A percentile compares a stretch with the other conserved stretches of the same genome.
These are phyloP conservation scores for Galaxea fascicularis DNA, from an alignment of 92 coral and sea anemone species.

Conservation along the genomic window DNA sequence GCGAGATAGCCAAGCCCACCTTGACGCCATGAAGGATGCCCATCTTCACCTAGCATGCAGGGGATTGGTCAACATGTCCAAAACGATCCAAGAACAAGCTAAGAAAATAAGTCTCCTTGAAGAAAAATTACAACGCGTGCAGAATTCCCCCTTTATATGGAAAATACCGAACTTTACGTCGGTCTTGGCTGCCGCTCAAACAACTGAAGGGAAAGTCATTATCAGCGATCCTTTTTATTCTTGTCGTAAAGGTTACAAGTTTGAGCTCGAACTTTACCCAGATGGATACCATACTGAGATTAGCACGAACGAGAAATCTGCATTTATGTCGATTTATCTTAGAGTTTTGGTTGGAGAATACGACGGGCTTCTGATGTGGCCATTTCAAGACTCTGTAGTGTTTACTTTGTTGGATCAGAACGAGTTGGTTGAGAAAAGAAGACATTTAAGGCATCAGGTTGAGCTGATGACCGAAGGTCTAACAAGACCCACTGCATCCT, in stretches of 20 bases:
- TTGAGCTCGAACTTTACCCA: constrained; percentile 27
- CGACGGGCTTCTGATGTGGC: constrained; percentile 68
- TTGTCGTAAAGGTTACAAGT: constrained; percentile 32
- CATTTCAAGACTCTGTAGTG: constrained; percentile 56
- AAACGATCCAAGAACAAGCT: constrained; percentile 38
- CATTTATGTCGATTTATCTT: constrained; percentile 47
- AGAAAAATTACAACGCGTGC: constrained; percentile 32
- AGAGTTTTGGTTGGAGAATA: constrained; percentile 61
- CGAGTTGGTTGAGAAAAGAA: constrained; percentile 43
- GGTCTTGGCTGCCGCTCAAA: constrained; percentile 32
- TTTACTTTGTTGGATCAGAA: constrained; percentile 61
- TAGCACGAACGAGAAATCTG: neutral
- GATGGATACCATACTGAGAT: constrained; percentile 33
- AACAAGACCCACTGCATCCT: constrained; percentile 17
- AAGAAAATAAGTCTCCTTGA: constrained; percentile 18
- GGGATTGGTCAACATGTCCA: constrained; percentile 22
- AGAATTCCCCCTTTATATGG: constrained; percentile 51
- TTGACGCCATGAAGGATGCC: constrained; percentile 32
- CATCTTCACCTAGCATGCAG: constrained; percentile 45
- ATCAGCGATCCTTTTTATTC: constrained; percentile 50
- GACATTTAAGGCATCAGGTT: constrained; percentile 44
- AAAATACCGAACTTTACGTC: constrained; percentile 44
- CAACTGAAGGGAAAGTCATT: constrained; percentile 3
- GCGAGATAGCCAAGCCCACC: constrained; percentile 32
- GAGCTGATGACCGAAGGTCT: constrained; percentile 4